Evolutionary conservation across 2,888 invertebrate genomes (phyloP).

Genomic region (Phengaris arion): DNA sequence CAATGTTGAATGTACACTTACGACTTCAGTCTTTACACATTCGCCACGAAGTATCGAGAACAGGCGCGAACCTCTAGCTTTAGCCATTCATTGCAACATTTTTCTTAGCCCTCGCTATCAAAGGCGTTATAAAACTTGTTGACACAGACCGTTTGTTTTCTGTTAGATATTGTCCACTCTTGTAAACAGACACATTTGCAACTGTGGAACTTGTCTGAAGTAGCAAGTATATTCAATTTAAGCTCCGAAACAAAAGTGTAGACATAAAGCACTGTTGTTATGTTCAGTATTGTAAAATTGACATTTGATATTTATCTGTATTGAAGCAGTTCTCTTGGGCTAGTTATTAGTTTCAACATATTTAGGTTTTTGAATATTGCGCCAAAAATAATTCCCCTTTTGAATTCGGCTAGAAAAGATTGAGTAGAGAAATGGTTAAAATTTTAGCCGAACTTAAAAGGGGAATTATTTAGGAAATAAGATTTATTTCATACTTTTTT

Average conservation of each 20-base stretch:
- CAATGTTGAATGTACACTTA: too few species aligned
- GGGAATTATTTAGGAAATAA: too few species aligned
- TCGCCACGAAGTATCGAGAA: neutral
- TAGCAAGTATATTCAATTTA: constrained; percentile 10
- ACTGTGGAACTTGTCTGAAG: neutral
- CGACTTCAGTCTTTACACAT: too few species aligned
- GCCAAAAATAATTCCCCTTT: too few species aligned
- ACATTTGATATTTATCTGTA: constrained; percentile 1
- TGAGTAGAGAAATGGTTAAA: too few species aligned
- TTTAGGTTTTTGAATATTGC: too few species aligned
- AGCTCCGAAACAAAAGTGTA: neutral
- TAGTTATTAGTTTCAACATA: neutral
- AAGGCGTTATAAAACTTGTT: constrained; percentile 15
- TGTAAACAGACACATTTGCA: constrained; percentile 10
- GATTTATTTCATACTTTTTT: too few species aligned
- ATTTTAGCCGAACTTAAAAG: too few species aligned
- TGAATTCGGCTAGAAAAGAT: too few species aligned
- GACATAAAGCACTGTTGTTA: neutral
- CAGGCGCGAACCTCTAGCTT: neutral
- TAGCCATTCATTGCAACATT: neutral
- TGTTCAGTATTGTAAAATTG: neutral
- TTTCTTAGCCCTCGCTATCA: neutral
- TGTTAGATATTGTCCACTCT: constrained; percentile 8
- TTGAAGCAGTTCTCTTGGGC: neutral
- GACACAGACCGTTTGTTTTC: constrained; percentile 8